Base-by-base conservation (phyloP, 2,113 vertebrate genomes). In the Macquaria australasica region DNA sequence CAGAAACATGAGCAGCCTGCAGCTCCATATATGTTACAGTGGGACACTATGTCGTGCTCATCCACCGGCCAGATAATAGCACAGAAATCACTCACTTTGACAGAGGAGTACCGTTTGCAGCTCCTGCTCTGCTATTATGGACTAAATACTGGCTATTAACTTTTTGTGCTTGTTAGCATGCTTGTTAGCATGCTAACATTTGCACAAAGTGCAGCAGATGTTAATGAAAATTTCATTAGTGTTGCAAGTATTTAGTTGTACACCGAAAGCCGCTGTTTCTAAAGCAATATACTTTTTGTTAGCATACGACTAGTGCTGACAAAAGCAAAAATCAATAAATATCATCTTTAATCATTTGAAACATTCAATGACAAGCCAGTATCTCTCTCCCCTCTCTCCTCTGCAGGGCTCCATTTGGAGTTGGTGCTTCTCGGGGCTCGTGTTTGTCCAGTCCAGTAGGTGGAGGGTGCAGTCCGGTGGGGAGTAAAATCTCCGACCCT, bases 381-480 rank as follows among this genome's bases (percentile, higher is more conserved):
- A 14, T 62, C 14, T 8, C 37, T 73, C 43, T 79, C 72, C 25
- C 43, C 37, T 79, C 55, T 87, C 28, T 69, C 59, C 4, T 5
- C 7, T 48, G 25, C 90, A 99, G 98, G 93, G 97, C 97, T 84
- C 97, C 98, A 0, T 95, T 96, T 93, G 97, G 96, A 86, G 94
- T 95, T 3, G 96, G 95, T 91, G 64, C 94, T 91, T 68, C 89
- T 94, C 95, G 92, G 68, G 90, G 91, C 94, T 94, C 94, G 86
- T 85, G 96, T 96, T 45, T 94, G 96, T 73, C 94, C 94, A 3
- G 96, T 94, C 77, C 93, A 87, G 15, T 82, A 0, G 85, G 88
- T n/a, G 79, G 93, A 79, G 78, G 82, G 3, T 71, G 89, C 1
- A 82, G 89, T 74, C 90, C 81, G 63, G 73, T 73, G 71, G 84